Evolutionary conservation across 2,888 invertebrate genomes (phyloP), one percentile per base, ranked within the genome.

Genomic region (Drosophila prostipennis): DNA sequence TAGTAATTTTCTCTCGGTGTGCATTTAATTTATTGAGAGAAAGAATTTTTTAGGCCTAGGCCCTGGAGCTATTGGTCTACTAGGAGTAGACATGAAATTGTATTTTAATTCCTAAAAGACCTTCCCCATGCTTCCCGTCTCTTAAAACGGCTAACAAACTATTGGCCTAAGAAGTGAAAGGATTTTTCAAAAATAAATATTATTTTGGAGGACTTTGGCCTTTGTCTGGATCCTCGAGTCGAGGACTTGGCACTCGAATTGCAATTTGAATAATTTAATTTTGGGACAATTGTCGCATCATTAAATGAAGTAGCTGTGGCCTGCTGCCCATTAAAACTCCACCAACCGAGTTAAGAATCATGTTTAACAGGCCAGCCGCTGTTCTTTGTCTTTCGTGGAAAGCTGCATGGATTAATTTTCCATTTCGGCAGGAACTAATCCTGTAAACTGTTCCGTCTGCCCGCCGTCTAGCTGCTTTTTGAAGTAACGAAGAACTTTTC

Each of bases 231-330:
- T 56, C 46, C 77, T 85, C 52, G 57, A 69, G 69, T 72, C 69
- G 37, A 72, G 72, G 39, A 53, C 43, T 32, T 16, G 45, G 32
- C 39, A 32, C 49, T 39, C 42, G 54, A 77, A 82, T 72, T 72
- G 70, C 77, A 56, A 79, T 77, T 77, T 83, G 80, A 88, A 88
- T 88, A 86, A 79, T 86, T 82, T 64, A 82, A 72, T 68, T 58
- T 51, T 74, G 42, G 61, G 51, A 71, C 78, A 72, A 73, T 80
- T 84, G 84, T 61, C 75, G 67, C 86, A 77, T 79, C 83, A 76
- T 83, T 72, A 82, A 79, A 42, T 82, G 55, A 72, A 82, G 82
- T 55, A 69, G 49, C 63, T 48, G 69, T 39, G 63, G 39, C 48
- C 51, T 56, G 37, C 46, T 37, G 55, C 42, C 54, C 51, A 54